phyloP scores from a whole-genome alignment of 2,888 invertebrate species.

The Troides oblongomaculatus region DNA sequence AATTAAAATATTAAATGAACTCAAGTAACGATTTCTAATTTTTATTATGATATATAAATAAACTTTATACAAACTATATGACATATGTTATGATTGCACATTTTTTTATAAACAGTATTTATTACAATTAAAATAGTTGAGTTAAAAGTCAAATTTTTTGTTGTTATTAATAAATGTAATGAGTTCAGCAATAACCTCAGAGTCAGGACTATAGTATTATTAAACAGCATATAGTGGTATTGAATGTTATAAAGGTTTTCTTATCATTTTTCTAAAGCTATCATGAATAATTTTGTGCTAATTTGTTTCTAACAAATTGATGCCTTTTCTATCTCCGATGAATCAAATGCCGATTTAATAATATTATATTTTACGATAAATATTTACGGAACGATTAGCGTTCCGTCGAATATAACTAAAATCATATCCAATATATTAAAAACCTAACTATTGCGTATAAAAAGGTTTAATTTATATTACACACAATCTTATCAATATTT shows the following conservation, averaged over 20 bases:
- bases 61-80: too few species aligned
- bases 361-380: too few species aligned
- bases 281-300: not conserved
- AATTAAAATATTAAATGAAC: not conserved
- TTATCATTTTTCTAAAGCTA: not conserved
- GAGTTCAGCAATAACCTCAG: not conserved
- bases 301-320: not conserved
- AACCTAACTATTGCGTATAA: too few species aligned
- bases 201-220: not conserved
- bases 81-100: too few species aligned
- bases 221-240: not conserved
- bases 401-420: too few species aligned
- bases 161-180: not conserved
- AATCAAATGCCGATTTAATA: too few species aligned
- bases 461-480: too few species aligned
- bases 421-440: too few species aligned
- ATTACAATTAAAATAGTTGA: not conserved
- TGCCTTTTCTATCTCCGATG: not conserved
- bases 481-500: too few species aligned
- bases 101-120: not conserved
- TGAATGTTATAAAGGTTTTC: not conserved
- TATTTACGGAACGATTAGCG: too few species aligned
- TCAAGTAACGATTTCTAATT: not conserved
- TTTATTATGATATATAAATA: too few species aligned
- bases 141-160: not conserved